phyloP scores from a whole-genome alignment of 2,888 invertebrate genomes.

The Glaucopsyche alexis region DNA sequence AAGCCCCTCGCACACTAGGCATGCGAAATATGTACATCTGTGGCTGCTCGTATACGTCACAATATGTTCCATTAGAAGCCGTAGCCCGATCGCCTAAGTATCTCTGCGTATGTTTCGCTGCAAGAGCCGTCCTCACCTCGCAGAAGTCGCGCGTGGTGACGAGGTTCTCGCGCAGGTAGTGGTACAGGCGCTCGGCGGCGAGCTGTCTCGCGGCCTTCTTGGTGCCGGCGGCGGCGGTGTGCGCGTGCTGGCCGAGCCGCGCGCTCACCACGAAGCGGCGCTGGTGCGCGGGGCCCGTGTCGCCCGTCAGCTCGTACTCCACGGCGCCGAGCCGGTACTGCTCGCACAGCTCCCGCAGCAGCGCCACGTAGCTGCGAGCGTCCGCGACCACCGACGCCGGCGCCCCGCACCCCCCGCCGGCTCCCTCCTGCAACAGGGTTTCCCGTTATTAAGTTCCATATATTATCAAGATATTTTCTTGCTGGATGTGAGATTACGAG shows the following conservation, averaged over 20 bases:
- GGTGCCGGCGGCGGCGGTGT: constrained; percentile 78
- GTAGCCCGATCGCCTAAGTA: too few species aligned
- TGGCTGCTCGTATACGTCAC: too few species aligned
- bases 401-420: constrained; percentile 33
- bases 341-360: constrained; percentile 71
- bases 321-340: constrained; percentile 73
- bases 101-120: too few species aligned
- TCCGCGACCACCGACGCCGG: constrained; percentile 34
- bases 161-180: constrained; percentile 60
- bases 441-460: too few species aligned
- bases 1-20: too few species aligned
- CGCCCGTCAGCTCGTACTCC: constrained; percentile 77
- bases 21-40: too few species aligned
- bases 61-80: too few species aligned
- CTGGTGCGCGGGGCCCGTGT: constrained; percentile 84
- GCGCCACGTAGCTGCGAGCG: constrained; percentile 58
- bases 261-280: constrained; percentile 82
- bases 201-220: constrained; percentile 84
- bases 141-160: constrained; percentile 59
- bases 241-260: constrained; percentile 73
- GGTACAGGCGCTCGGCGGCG: constrained; percentile 74
- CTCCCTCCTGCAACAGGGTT: constrained; percentile 4
- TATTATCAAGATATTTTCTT: too few species aligned
- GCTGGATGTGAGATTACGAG: too few species aligned
- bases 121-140: constrained; percentile 50